A percentile compares a stretch with the other conserved stretches of the same genome.
Evolutionary conservation across 2,888 invertebrate genomes (phyloP).

Genomic region (Stegophylla sp.): DNA sequence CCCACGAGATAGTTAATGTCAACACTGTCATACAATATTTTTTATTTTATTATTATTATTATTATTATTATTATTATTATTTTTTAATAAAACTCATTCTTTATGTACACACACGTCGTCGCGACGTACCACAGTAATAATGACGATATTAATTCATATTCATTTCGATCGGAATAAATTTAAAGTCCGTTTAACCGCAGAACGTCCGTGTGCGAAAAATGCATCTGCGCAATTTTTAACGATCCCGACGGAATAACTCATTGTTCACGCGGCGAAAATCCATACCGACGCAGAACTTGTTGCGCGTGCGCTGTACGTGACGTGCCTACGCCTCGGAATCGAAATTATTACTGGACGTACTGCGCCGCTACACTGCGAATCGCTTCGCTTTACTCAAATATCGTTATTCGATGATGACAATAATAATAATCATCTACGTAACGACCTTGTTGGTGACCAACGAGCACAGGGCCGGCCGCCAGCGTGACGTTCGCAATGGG

Average conservation of each 20-base stretch:
- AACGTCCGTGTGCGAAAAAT: not conserved
- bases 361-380: no score
- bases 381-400: no score
- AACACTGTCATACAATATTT: slow-evolving; percentile 41
- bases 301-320: not conserved
- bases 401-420: no score
- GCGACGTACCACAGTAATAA: no score
- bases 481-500: no score
- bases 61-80: not conserved
- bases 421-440: no score
- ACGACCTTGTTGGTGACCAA: no score
- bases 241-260: slow-evolving; percentile 8
- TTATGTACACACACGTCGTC: no score
- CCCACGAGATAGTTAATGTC: slow-evolving; percentile 44
- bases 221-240: not conserved
- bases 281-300: not conserved
- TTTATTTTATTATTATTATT: not conserved
- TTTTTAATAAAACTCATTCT: no score
- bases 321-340: no score
- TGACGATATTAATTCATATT: not conserved
- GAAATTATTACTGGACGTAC: no score
- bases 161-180: slow-evolving; percentile 41
- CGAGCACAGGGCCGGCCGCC: no score
- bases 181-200: slow-evolving; percentile 33
- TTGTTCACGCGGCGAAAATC: slow-evolving; percentile 4